These are phyloP conservation scores for Zaprionus lachaisei DNA, from an alignment of 1,140 invertebrate genomes.

Conservation along the genomic window DNA sequence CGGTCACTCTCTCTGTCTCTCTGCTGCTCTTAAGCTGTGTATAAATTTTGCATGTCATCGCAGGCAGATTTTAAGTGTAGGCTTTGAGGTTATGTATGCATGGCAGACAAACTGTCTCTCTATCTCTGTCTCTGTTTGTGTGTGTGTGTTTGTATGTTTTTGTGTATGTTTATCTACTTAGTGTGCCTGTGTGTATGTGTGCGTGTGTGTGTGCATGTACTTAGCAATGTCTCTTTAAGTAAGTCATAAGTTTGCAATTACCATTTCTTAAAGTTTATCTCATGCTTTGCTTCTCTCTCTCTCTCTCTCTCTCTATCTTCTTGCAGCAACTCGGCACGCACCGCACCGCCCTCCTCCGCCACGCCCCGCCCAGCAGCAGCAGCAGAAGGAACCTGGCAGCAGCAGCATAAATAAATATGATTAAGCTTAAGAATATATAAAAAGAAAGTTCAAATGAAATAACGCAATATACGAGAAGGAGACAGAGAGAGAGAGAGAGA, in stretches of 20 bases:
- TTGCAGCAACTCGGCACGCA: constrained; percentile 58
- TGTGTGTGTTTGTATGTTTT: not conserved
- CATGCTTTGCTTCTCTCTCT: constrained; percentile 30
- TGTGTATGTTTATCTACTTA: constrained; percentile 6
- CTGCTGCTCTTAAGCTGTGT: constrained; percentile 48
- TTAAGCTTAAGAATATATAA: constrained; percentile 83
- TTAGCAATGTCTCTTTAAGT: constrained; percentile 31
- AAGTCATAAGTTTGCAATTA: constrained; percentile 57
- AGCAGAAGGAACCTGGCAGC: constrained; percentile 37
- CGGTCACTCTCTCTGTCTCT: constrained; percentile 10
- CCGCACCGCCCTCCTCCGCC: constrained; percentile 18
- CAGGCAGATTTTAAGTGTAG: constrained; percentile 48
- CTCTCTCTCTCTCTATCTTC: constrained; percentile 20
- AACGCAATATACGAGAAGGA: constrained; percentile 66
- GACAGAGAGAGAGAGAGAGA: constrained; percentile 1
- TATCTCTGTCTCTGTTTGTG: not conserved
- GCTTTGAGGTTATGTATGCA: constrained; percentile 29
- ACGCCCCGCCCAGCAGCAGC: constrained; percentile 15
- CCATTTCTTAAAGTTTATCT: constrained; percentile 31
- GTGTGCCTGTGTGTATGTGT: not conserved
- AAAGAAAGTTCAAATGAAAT: constrained; percentile 82
- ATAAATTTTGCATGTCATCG: constrained; percentile 71
- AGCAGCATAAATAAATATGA: constrained; percentile 81
- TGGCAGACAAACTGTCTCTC: constrained; percentile 4
- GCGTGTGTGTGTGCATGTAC: constrained; percentile 4